Percentiles rank a stretch among this genome's conserved stretches.
These are phyloP conservation scores for Dendrophyllia cribrosa DNA, from an alignment of 64 coral and sea anemone genomes.

Conservation along the genomic window DNA sequence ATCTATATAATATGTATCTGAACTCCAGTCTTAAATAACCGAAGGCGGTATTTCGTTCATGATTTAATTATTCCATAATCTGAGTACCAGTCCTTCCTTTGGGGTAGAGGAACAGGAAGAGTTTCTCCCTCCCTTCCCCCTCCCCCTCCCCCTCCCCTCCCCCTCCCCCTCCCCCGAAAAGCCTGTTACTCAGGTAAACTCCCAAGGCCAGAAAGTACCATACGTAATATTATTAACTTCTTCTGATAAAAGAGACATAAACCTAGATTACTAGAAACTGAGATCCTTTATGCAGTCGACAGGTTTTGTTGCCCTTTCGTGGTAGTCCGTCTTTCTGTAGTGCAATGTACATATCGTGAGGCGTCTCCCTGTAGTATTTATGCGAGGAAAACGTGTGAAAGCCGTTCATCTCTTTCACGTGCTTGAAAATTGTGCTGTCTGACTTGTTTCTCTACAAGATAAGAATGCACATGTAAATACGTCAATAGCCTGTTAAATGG, in stretches of 20 bases:
- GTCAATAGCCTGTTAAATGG: neutral
- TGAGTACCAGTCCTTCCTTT: too few relatives aligned
- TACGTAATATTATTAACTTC: neutral
- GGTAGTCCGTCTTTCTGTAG: constrained; percentile 29
- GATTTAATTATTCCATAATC: too few relatives aligned
- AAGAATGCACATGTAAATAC: neutral
- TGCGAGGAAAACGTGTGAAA: constrained; percentile 51
- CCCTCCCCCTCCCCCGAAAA: too few relatives aligned
- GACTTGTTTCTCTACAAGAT: constrained; percentile 31
- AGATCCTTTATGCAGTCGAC: constrained; percentile 31
- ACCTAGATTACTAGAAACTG: constrained; percentile 30
- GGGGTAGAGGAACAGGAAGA: too few relatives aligned
- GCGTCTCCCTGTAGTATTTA: constrained; percentile 39
- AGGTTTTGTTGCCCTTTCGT: constrained; percentile 43
- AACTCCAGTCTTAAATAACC: too few relatives aligned
- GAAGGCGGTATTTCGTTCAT: too few relatives aligned
- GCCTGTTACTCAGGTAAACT: too few relatives aligned
- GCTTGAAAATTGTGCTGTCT: constrained; percentile 61
- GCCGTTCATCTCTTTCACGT: constrained; percentile 13
- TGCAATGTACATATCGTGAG: constrained; percentile 41
- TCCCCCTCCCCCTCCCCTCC: too few relatives aligned
- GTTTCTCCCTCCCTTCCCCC: too few relatives aligned
- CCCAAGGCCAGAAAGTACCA: too few relatives aligned
- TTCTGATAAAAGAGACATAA: neutral
- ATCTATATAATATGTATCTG: too few relatives aligned